Base-by-base conservation (phyloP, 2,888 invertebrate genomes). In the Standfussiana lucernea region DNA sequence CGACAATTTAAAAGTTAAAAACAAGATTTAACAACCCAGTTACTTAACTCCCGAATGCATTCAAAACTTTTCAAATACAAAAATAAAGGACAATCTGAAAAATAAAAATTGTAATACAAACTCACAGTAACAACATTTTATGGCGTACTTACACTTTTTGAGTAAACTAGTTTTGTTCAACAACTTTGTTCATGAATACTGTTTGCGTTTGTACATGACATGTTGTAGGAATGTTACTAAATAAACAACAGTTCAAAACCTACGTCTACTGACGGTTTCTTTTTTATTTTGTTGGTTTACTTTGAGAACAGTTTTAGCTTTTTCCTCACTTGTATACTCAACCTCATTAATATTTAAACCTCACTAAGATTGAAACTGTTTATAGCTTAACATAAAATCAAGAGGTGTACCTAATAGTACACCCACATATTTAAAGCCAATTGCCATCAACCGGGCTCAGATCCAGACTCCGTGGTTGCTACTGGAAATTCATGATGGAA, bases 31-130 rank as follows among this genome's bases (percentile, higher is more conserved):
- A 62, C 53, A 47, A 80, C 24, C 47, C 21, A n/a, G 40, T 79
- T 79, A 73, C 59, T 42, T 42, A 80, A 80, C 79, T 84, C 18
- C 18, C 71, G 37, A 79, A 65, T 79, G 84, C 84, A 80, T 84
- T 81, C 61, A 45, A 73, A 82, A 84, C 81, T 84, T 84, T 84
- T 47, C 61, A 65, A 84, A 80, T 66, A 71, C 72, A 79, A 84
- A 80, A 47, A 61, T 69, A 85, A 75, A 76, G 77, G 72, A 85
- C 85, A 82, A 82, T 82, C 61, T 76, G 28, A 59, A 65, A 68
- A 72, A 62, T 84, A 75, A 82, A 82, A 85, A 85, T 59, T 84
- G 76, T 75, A 69, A 72, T 61, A 76, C 82, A 56, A 84, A 81
- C 64, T 76, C 32, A 28, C 2, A 56, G 74, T 62, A 64, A 79